Evolutionary conservation across 2,888 invertebrate species (phyloP), one percentile per base, ranked within the genome.

Genomic region (Dolichopus griseipennis): DNA sequence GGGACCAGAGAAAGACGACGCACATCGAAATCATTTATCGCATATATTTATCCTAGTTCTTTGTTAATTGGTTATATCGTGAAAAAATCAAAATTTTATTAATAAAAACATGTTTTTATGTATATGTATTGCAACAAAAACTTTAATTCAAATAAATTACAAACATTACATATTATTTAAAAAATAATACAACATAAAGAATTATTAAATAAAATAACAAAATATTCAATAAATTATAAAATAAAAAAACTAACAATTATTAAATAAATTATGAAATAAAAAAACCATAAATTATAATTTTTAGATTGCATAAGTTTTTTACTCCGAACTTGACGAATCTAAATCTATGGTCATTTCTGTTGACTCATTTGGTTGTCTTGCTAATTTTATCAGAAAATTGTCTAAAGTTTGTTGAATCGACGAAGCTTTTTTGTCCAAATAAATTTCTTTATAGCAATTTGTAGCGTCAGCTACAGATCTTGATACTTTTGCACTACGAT

Each of bases 381-480:
- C 43, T 41, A 43, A 65, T 65, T 65, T 65, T 22, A 18, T 22
- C 22, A 65, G 22, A 65, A 65, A 65, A 52, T 22, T 65, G 21
- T 65, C 43, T 10, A 43, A 43, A 65, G 41, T 65, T 65, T 52
- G 22, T 22, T 65, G 27, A 65, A 37, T 65, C 43, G 6, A 21
- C 18, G 22, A 7, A 37, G 18, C 1, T 27, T 52, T 65, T 37
- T 52, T 65, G 43, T 65, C 65, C 65, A 52, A 52, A 65, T 65
- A 65, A 65, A 65, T 65, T 65, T 65, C 41, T 65, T 65, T 65
- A 18, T 43, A 65, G 22, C 65, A 65, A 65, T 65, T 65, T 41
- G 22, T 65, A n/a, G 41, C 65, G 20, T 52, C 52, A 65, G 22
- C 65, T 8, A 65, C 27, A 65, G 22, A 22, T 52, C 27, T 43